phyloP scores from a whole-genome alignment of 2,888 invertebrate species.

The Sesamia inferens region DNA sequence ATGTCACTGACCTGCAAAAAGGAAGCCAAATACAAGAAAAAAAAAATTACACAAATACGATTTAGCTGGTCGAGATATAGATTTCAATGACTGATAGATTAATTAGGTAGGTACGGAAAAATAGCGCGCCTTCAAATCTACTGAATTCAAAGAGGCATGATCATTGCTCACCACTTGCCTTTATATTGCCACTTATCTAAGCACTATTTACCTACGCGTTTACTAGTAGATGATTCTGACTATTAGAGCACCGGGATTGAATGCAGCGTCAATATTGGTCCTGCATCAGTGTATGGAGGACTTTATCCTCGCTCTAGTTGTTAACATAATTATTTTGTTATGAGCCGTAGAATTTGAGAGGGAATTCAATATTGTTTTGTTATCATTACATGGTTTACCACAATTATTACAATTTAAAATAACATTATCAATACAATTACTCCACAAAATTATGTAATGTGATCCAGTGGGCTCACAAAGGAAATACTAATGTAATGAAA shows the following conservation, averaged over 20 bases:
- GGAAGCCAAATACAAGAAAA: too few relatives aligned
- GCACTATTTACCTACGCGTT: constrained; percentile 36
- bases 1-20: background rate
- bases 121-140: too few relatives aligned
- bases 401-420: background rate
- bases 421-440: background rate
- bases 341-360: background rate
- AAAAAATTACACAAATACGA: background rate
- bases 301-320: constrained; percentile 12
- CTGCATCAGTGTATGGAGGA: background rate
- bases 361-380: too few relatives aligned
- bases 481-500: background rate
- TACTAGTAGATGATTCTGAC: constrained; percentile 18
- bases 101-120: background rate
- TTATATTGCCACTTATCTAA: constrained; percentile 20
- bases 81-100: background rate
- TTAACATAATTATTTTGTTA: constrained; percentile 5
- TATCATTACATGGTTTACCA: background rate
- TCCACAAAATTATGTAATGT: background rate
- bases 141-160: too few relatives aligned
- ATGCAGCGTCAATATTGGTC: constrained; percentile 41
- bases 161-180: too few relatives aligned
- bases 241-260: constrained; percentile 13
- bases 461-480: background rate
- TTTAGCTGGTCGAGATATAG: background rate